Evolutionary conservation across 2,888 invertebrate species (phyloP).

Genomic region (Biston stratarius): DNA sequence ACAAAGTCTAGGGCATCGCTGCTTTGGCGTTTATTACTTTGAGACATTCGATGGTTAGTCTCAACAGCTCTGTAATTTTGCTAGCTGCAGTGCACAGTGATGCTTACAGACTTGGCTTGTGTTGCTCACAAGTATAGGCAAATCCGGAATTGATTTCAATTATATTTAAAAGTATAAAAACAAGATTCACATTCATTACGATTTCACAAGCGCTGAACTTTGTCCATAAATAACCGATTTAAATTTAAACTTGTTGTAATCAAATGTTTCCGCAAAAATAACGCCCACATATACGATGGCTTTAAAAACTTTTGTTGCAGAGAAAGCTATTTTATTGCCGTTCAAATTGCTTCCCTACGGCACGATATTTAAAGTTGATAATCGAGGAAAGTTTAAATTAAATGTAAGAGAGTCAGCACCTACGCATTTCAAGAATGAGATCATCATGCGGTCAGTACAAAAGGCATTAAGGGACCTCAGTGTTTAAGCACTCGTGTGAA

Average conservation of each 20-base stretch:
- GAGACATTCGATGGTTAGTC: too few relatives aligned
- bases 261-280: constrained; percentile 45
- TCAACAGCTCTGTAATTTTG: too few relatives aligned
- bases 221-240: constrained; percentile 9
- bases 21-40: too few relatives aligned
- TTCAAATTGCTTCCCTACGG: neutral
- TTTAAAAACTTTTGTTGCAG: constrained; percentile 16
- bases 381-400: neutral
- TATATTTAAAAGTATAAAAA: neutral
- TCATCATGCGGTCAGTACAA: constrained; percentile 49
- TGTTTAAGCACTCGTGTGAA: constrained; percentile 51
- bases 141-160: too few relatives aligned
- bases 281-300: constrained; percentile 16
- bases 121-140: too few relatives aligned
- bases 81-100: too few relatives aligned
- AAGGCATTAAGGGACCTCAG: constrained; percentile 43
- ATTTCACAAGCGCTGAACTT: constrained; percentile 3
- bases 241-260: constrained; percentile 23
- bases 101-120: too few relatives aligned
- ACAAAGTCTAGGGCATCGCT: too few relatives aligned
- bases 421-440: constrained; percentile 48
- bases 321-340: constrained; percentile 15
- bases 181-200: neutral
- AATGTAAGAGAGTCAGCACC: constrained; percentile 31
- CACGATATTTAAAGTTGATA: neutral